A percentile compares a stretch with the other conserved stretches of the same genome.
These are phyloP conservation scores for Harmothoe impar DNA, from an alignment of 2,888 invertebrate species.

Conservation along the genomic window DNA sequence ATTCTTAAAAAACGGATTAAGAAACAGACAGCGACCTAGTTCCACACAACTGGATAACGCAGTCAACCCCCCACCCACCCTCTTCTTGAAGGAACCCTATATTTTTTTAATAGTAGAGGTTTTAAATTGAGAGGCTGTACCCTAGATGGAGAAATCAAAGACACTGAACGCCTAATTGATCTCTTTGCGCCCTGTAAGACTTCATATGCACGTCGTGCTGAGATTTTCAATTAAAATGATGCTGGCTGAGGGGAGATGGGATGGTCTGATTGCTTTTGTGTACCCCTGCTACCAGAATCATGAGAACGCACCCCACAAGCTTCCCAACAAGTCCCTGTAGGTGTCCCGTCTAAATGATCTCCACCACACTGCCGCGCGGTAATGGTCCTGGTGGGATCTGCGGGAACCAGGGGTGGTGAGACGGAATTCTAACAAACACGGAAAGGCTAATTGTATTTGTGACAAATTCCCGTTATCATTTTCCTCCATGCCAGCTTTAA, in stretches of 20 bases:
- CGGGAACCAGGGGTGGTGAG: not conserved
- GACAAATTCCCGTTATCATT: constrained; percentile 39
- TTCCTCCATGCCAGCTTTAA: not conserved
- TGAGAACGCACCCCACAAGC: not conserved
- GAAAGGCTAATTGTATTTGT: constrained; percentile 35
- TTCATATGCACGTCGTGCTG: not conserved
- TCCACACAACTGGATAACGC: too few relatives aligned
- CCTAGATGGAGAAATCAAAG: too few relatives aligned
- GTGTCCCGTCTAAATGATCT: constrained; percentile 26
- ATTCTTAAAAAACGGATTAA: too few relatives aligned
- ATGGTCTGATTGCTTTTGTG: not conserved
- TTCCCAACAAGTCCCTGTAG: not conserved
- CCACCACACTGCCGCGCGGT: constrained; percentile 13
- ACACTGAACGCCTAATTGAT: too few relatives aligned
- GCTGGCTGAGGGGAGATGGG: not conserved
- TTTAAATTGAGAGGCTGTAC: too few relatives aligned
- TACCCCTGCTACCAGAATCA: not conserved
- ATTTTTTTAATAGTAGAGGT: too few relatives aligned
- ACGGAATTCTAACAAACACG: constrained; percentile 18
- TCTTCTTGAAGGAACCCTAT: too few relatives aligned
- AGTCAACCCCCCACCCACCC: too few relatives aligned
- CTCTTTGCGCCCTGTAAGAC: too few relatives aligned
- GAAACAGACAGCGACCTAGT: too few relatives aligned
- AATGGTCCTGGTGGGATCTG: not conserved
- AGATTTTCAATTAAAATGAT: constrained; percentile 29